phyloP scores from a whole-genome alignment of 2,113 vertebrate genomes.

The Amazona vittata region DNA sequence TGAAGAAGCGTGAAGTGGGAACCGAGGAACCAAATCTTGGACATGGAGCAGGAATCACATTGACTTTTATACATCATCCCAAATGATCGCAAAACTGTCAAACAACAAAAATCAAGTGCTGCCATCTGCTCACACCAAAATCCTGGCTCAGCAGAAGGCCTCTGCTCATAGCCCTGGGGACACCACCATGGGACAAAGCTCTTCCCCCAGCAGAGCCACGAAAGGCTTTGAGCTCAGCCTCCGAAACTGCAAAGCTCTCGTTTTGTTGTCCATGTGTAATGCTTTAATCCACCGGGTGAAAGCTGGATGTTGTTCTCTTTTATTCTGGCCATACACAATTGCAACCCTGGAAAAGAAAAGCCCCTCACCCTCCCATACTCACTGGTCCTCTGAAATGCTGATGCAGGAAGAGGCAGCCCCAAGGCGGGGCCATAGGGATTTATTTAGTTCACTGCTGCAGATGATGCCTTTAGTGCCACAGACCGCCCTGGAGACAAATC shows the following conservation, averaged over 20 bases:
- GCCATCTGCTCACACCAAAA: not conserved
- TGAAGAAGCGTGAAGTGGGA: not conserved
- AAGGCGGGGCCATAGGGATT: conserved; percentile 57
- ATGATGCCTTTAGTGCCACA: conserved; percentile 27
- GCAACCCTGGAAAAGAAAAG: not conserved
- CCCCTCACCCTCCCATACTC: not conserved
- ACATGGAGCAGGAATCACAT: not conserved
- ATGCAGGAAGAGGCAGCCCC: not conserved
- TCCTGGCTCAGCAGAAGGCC: conserved; percentile 44
- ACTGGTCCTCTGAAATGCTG: conserved; percentile 39
- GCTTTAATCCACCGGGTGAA: conserved; percentile 37
- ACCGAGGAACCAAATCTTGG: not conserved
- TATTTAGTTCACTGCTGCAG: conserved; percentile 50
- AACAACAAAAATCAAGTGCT: not conserved
- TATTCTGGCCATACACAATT: not conserved
- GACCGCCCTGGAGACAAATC: conserved; percentile 7
- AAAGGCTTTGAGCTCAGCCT: conserved; percentile 28
- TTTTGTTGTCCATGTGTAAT: conserved; percentile 22
- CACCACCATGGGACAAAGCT: not conserved
- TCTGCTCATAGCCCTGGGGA: not conserved
- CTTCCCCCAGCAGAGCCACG: not conserved
- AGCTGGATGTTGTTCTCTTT: conserved; percentile 38
- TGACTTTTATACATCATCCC: not conserved
- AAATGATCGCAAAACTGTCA: not conserved
- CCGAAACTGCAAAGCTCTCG: not conserved